A percentile compares a stretch with the other conserved stretches of the same genome.
Conservation (phyloP, 2,888 invertebrate genomes). For the Pandemis heparana region DNA sequence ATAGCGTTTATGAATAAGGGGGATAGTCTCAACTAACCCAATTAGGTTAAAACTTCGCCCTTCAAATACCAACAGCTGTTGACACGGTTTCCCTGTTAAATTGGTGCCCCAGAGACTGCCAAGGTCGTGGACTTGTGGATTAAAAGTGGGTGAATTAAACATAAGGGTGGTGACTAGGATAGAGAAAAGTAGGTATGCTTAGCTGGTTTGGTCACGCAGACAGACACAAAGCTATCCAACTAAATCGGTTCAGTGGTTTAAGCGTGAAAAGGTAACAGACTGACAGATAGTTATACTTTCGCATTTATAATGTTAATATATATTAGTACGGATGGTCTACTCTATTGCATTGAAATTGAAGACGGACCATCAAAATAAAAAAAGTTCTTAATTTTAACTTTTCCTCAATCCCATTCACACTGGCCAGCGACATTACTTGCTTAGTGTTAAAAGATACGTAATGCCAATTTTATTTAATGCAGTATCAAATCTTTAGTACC, state of each 20-base stretch:
- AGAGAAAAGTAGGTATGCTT: no score
- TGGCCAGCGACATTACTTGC: not conserved
- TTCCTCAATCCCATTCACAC: slow-evolving; percentile 5
- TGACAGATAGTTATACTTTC: no score
- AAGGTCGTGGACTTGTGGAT: slow-evolving; percentile 35
- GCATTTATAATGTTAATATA: not conserved
- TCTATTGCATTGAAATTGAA: slow-evolving; percentile 1
- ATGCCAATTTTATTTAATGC: not conserved
- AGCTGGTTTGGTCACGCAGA: no score
- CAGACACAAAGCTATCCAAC: no score
- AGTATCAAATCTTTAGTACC: not conserved
- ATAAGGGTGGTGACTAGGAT: not conserved
- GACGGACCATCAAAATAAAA: not conserved
- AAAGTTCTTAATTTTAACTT: not conserved
- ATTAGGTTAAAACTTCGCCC: slow-evolving; percentile 22
- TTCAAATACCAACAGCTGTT: slow-evolving; percentile 32
- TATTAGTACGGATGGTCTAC: not conserved
- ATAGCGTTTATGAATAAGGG: no score
- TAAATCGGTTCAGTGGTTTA: no score
- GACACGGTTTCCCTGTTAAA: slow-evolving; percentile 36
- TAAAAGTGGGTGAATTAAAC: slow-evolving; percentile 34
- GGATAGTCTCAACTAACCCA: slow-evolving; percentile 24
- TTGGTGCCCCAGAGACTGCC: slow-evolving; percentile 21
- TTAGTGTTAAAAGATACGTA: not conserved
- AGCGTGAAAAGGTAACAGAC: no score